These are phyloP conservation scores for Cyrtodaria siliqua DNA, from an alignment of 2,888 invertebrate genomes.

Conservation along the genomic window DNA sequence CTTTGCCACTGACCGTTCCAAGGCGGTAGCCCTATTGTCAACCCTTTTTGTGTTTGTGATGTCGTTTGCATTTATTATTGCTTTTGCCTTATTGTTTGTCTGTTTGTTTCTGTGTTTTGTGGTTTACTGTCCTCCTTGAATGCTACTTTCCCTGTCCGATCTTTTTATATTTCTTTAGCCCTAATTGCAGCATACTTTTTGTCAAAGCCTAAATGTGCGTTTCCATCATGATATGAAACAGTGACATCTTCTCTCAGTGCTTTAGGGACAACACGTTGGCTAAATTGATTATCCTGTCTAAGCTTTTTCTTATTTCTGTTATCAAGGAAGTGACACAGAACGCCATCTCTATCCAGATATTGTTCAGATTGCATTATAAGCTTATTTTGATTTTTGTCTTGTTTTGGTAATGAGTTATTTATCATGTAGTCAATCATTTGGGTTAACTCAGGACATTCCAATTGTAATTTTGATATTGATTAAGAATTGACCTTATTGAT, in stretches of 20 bases:
- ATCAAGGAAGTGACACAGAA: constrained; percentile 45
- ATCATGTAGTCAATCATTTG: constrained; percentile 30
- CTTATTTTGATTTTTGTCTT: not conserved
- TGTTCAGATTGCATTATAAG: not conserved
- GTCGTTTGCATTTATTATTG: too few species aligned
- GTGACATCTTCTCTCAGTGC: constrained; percentile 42
- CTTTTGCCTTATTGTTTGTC: too few species aligned
- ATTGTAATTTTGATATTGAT: constrained; percentile 24
- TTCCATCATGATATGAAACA: constrained; percentile 49
- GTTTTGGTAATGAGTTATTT: not conserved
- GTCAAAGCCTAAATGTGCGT: constrained; percentile 49
- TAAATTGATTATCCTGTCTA: constrained; percentile 5
- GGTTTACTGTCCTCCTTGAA: too few species aligned
- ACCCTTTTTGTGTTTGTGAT: too few species aligned
- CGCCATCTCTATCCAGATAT: constrained; percentile 30
- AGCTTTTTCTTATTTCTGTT: constrained; percentile 18
- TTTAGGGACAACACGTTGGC: constrained; percentile 46
- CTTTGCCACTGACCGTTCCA: too few species aligned
- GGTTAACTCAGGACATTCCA: constrained; percentile 23
- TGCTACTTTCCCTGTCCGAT: too few species aligned
- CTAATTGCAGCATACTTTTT: constrained; percentile 45
- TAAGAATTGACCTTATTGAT: too few species aligned
- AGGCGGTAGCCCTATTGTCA: too few species aligned
- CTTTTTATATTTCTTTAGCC: too few species aligned
- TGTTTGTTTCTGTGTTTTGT: too few species aligned